phyloP scores from a whole-genome alignment of 2,113 vertebrate species.

The Rhagologus leucostigma region DNA sequence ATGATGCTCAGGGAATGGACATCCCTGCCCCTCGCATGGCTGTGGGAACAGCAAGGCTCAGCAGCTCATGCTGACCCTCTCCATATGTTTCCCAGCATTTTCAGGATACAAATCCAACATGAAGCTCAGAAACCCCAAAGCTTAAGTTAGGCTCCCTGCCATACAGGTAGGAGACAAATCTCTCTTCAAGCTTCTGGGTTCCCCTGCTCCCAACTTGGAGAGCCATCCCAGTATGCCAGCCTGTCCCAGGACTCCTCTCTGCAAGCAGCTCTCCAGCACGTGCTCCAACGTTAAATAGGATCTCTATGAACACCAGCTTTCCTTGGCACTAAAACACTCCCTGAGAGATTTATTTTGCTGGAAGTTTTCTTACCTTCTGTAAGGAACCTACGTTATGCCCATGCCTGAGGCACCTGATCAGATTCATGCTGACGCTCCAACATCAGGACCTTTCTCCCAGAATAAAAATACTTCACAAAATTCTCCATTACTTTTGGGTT shows the following conservation, averaged over 20 bases:
- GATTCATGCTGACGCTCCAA: rapidly evolving
- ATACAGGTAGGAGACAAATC: neutral
- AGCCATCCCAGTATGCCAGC: neutral
- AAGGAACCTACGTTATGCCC: neutral
- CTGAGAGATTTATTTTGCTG: neutral
- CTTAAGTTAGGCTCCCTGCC: neutral
- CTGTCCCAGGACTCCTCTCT: neutral
- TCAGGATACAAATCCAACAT: neutral
- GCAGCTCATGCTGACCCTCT: neutral
- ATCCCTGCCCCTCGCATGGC: neutral
- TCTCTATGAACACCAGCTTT: neutral
- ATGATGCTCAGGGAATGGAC: neutral
- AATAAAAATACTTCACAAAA: neutral
- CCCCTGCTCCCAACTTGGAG: neutral
- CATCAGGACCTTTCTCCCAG: neutral
- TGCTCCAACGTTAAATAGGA: neutral
- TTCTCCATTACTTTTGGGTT: neutral
- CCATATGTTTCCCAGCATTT: neutral
- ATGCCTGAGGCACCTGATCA: neutral
- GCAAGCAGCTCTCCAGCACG: neutral
- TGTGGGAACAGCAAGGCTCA: neutral
- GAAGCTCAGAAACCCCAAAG: neutral
- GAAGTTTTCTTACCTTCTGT: neutral
- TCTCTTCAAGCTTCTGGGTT: rapidly evolving
- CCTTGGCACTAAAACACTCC: neutral